Percentiles rank a stretch among this genome's conserved stretches.
phyloP scores from a whole-genome alignment of 2,113 vertebrate genomes.

The Prochilodus magdalenae region DNA sequence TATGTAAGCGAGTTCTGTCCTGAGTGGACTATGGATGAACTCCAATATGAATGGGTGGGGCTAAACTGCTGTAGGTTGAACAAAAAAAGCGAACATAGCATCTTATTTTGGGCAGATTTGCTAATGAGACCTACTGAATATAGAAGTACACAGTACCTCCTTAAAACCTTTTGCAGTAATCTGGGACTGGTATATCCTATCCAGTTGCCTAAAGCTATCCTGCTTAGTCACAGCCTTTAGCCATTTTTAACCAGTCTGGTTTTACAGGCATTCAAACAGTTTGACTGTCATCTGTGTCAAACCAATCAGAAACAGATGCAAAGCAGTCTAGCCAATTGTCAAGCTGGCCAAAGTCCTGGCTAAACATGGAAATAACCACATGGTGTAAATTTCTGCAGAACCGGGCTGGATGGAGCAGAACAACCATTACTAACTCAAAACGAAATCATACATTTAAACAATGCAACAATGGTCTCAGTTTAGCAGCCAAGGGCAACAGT shows the following conservation, averaged over 20 bases:
- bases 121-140: neutral
- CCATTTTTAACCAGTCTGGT: neutral
- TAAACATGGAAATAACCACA: neutral
- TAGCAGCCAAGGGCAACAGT: slow-evolving; percentile 32
- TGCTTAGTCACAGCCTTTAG: neutral
- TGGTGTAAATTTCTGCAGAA: slow-evolving; percentile 8
- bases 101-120: neutral
- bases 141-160: too few relatives aligned
- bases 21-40: too few relatives aligned
- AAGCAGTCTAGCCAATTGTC: neutral
- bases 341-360: neutral
- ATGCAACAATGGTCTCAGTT: slow-evolving; percentile 27
- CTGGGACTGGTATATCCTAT: neutral
- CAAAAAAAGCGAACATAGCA: neutral
- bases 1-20: too few relatives aligned
- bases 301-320: neutral
- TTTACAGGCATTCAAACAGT: neutral
- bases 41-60: too few relatives aligned
- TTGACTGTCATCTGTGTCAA: neutral
- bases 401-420: neutral
- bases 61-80: too few relatives aligned
- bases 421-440: neutral
- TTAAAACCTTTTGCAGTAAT: neutral
- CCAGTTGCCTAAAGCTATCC: neutral
- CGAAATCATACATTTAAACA: neutral